Base-by-base conservation (phyloP, 2,888 invertebrate species). In the Drosophila falleni region DNA sequence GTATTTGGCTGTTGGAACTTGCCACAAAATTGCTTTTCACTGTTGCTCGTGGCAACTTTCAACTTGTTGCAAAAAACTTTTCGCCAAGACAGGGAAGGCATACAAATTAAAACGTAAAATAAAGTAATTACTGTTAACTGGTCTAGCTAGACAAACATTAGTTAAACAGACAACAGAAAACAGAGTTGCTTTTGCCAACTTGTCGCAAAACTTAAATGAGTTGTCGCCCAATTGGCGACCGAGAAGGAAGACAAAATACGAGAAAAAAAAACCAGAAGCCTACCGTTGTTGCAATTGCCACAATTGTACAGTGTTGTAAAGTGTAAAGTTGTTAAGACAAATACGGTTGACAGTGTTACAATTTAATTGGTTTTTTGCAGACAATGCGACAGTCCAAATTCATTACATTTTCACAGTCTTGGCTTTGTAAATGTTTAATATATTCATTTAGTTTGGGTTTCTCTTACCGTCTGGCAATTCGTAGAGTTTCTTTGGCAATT, bases 381-480 rank as follows among this genome's bases (percentile, higher is more conserved):
- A 65, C 74, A 78, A 72, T 81, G 81, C 80, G 64, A 49, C 47
- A 54, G 19, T 56, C 29, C n/a, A 46, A 56, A 26, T 56, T 56
- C 46, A 46, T 56, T 56, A 11, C 33, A 33, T 23, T 55, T 19
- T 2, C 11, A 10, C 15, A 31, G 23, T 8, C 19, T 11, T 11
- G 53, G 23, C 15, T 19, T 26, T 13, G 63, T 74, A 64, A 83
- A 86, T 76, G 64, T 81, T 86, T 81, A 87, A 87, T 86, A 63
- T 59, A 62, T 70, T 73, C 71, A 82, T 74, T 68, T 59, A 37
- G 60, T 49, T 29, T 23, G 3, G 23, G 6, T 23, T 29, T 5
- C 58, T 93, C 95, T 95, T 93, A 98, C 98, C 97, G 92, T 98
- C 98, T 84, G 98, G 97, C 93, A 99, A 94, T 91, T 98, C 97